A percentile compares a stretch with the other conserved stretches of the same genome.
phyloP scores from a whole-genome alignment of 2,888 invertebrate species.

The Brachylomia viminalis region DNA sequence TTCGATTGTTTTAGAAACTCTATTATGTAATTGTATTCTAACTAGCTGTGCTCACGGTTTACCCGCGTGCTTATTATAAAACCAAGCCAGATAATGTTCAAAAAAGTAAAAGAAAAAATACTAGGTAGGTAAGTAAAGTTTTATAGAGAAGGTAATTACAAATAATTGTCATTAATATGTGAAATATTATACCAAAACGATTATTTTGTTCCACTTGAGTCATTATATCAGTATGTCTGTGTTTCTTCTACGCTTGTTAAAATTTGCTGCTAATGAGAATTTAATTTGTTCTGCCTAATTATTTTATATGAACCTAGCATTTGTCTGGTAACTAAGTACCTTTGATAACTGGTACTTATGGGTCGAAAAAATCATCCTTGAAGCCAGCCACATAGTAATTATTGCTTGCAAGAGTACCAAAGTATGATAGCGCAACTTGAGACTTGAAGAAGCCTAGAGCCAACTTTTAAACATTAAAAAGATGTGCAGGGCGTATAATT shows the following conservation, averaged over 20 bases:
- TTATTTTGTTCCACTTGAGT: background rate
- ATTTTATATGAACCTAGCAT: background rate
- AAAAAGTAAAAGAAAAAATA: background rate
- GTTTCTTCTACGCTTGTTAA: background rate
- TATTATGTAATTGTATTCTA: background rate
- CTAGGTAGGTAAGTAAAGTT: background rate
- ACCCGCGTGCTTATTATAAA: background rate
- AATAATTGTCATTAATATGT: too few relatives aligned
- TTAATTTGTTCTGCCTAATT: slow-evolving; percentile 30
- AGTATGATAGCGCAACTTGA: background rate
- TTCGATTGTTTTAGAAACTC: too few relatives aligned
- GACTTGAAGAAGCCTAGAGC: too few relatives aligned
- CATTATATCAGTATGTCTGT: background rate
- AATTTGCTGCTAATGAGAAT: slow-evolving; percentile 23
- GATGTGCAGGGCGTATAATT: background rate
- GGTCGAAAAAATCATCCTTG: slow-evolving; percentile 1
- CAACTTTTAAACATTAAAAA: background rate
- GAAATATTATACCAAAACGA: background rate
- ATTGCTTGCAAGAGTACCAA: background rate
- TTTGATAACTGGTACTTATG: too few relatives aligned
- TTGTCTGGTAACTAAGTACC: background rate
- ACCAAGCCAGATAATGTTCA: background rate
- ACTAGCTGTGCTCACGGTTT: background rate
- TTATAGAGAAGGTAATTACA: too few relatives aligned
- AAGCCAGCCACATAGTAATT: background rate